Conservation (phyloP, 2,888 invertebrate species). For the Axea sp. region DNA sequence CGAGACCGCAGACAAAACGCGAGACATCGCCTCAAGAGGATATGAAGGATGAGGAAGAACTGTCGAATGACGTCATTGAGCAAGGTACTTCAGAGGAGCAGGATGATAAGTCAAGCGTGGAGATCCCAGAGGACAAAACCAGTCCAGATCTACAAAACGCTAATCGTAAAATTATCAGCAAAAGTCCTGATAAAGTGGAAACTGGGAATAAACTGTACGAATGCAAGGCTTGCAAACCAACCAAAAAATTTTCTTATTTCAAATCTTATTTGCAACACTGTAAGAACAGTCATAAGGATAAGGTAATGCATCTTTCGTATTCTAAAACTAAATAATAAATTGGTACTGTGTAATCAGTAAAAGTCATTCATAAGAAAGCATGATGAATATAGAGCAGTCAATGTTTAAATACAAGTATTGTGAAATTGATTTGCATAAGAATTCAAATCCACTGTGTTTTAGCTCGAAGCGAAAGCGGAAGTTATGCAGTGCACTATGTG, state of each 20-base stretch:
- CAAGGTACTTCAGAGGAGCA: constrained; percentile 33
- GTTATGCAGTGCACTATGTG: constrained; percentile 83
- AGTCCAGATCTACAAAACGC: constrained; percentile 44
- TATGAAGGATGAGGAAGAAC: constrained; percentile 59
- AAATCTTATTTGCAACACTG: constrained; percentile 73
- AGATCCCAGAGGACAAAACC: constrained; percentile 42
- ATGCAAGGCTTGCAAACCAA: constrained; percentile 76
- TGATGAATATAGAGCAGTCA: too few species aligned
- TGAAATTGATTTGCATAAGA: too few species aligned
- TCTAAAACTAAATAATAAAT: too few species aligned
- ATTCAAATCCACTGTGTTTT: too few species aligned
- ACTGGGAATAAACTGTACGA: constrained; percentile 72
- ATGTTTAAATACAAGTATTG: too few species aligned
- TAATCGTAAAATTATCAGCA: constrained; percentile 79
- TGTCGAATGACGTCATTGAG: constrained; percentile 48
- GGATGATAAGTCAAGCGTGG: constrained; percentile 44
- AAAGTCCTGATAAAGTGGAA: constrained; percentile 78
- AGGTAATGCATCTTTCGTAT: too few species aligned
- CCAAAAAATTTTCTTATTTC: constrained; percentile 66
- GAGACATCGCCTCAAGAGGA: constrained; percentile 64
- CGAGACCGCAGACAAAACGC: constrained; percentile 63
- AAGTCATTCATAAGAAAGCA: too few species aligned
- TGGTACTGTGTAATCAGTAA: too few species aligned
- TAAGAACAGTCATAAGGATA: constrained; percentile 72
- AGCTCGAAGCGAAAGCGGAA: constrained; percentile 14